Evolutionary conservation across 2,888 invertebrate genomes (phyloP), one percentile per base, ranked within the genome.

Genomic region (Bursaphelenchus okinawaensis): DNA sequence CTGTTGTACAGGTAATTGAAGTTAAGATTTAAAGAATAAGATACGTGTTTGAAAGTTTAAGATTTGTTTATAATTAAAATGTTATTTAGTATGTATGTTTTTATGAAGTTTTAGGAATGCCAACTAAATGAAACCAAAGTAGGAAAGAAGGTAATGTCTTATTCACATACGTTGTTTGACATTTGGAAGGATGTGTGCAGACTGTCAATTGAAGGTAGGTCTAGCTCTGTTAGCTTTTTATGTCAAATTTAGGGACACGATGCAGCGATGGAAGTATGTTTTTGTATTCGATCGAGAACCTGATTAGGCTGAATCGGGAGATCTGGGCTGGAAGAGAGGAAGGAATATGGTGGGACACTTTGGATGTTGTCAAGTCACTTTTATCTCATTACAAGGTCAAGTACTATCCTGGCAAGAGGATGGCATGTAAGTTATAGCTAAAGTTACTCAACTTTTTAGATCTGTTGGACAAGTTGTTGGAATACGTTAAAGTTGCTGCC

Each of bases 61-160:
- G n/a, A n/a, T n/a, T n/a, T n/a, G n/a, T n/a, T n/a, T n/a, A n/a
- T n/a, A n/a, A n/a, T n/a, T n/a, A n/a, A n/a, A n/a, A n/a, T n/a
- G n/a, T n/a, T n/a, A n/a, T n/a, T n/a, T n/a, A n/a, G n/a, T n/a
- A n/a, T n/a, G 16, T 29, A 40, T 40, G 6, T 40, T 40, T 40
- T 16, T 52, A 19, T 20, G 20, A n/a, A n/a, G n/a, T n/a, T 52
- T 19, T 19, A 56, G 56, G 56, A 56, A 56, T 56, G 56, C 19
- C 24, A 56, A 24, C n/a, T 26, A 9, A 56, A 56, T 19, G 27
- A 22, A 26, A 56, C 3, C 26, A 56, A 26, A 24, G 12, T 56
- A 9, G 29, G 27, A n/a, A 27, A 23, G 19, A 23, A 6, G 9
- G n/a, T 27, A 16, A 24, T n/a, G 6, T 23, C 56, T 24, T 56